These are phyloP conservation scores for Ochropleura leucogaster DNA, from an alignment of 2,888 invertebrate species.

Conservation along the genomic window DNA sequence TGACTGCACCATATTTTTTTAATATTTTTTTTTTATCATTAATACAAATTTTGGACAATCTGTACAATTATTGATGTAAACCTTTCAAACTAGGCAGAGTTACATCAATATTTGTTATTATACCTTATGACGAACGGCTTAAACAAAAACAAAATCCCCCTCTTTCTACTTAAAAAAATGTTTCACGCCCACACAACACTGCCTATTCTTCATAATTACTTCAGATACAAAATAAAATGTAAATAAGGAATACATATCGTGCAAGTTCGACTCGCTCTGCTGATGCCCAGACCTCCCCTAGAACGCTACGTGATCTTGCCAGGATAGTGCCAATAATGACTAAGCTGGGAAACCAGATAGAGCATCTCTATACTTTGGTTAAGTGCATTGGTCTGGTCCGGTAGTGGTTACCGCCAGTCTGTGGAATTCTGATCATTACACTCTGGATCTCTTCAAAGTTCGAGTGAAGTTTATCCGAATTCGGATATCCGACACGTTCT, in stretches of 20 bases:
- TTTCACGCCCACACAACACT: constrained; percentile 38
- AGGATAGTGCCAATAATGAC: constrained; percentile 50
- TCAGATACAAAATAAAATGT: constrained; percentile 48
- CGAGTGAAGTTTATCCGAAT: background rate
- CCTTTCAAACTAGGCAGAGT: no score
- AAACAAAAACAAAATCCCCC: background rate
- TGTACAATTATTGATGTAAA: no score
- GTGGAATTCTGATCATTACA: no score
- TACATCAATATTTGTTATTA: background rate
- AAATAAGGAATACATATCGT: constrained; percentile 46
- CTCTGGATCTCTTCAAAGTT: no score
- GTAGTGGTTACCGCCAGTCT: no score
- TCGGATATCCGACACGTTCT: background rate
- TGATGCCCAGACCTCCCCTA: constrained; percentile 45
- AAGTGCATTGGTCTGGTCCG: background rate
- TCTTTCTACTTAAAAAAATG: constrained; percentile 16
- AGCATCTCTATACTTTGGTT: constrained; percentile 6
- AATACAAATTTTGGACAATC: no score
- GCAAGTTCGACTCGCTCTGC: constrained; percentile 43
- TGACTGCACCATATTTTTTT: background rate
- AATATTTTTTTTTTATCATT: no score
- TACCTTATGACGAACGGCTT: background rate
- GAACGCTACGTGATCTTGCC: constrained; percentile 31
- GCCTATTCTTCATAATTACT: constrained; percentile 35
- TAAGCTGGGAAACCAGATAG: constrained; percentile 19